Conservation (phyloP, 2,888 invertebrate genomes). For the Luffia ferchaultella region DNA sequence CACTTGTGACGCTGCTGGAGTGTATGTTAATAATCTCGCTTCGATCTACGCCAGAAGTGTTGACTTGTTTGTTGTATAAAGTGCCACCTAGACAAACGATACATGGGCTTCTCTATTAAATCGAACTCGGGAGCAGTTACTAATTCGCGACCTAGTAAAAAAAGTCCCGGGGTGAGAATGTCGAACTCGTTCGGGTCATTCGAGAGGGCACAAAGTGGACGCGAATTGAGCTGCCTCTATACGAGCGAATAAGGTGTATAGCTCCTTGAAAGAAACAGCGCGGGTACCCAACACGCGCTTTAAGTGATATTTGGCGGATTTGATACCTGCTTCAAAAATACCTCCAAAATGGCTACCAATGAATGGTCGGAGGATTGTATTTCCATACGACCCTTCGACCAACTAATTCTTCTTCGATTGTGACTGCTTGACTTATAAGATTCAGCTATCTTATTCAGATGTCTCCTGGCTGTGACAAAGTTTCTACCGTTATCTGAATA, state of each 20-base stretch:
- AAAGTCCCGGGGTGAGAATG: conserved; percentile 11
- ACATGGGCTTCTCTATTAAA: conserved; percentile 2
- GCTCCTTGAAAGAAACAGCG: conserved; percentile 13
- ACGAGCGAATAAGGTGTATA: conserved; percentile 11
- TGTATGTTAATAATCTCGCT: too few species aligned
- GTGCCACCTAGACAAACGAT: conserved; percentile 13
- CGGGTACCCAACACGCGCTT: too few species aligned
- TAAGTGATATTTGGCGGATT: too few species aligned
- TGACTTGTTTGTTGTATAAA: conserved; percentile 14
- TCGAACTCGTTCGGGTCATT: conserved; percentile 12
- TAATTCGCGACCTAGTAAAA: conserved; percentile 10
- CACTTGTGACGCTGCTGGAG: too few species aligned
- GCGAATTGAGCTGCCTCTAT: conserved; percentile 12
- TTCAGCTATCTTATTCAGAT: conserved; percentile 4
- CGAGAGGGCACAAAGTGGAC: conserved; percentile 10
- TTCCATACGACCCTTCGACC: conserved; percentile 11
- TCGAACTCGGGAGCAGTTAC: conserved; percentile 9
- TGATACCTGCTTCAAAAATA: too few species aligned
- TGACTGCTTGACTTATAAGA: background rate
- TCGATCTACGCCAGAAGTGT: too few species aligned
- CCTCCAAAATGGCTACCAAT: too few species aligned
- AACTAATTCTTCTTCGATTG: background rate
- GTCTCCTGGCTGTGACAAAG: conserved; percentile 10
- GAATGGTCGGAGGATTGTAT: conserved; percentile 4
- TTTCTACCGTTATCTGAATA: conserved; percentile 14